These are phyloP conservation scores for Plemyria rubiginata DNA, from an alignment of 2,888 invertebrate genomes.

Conservation along the genomic window DNA sequence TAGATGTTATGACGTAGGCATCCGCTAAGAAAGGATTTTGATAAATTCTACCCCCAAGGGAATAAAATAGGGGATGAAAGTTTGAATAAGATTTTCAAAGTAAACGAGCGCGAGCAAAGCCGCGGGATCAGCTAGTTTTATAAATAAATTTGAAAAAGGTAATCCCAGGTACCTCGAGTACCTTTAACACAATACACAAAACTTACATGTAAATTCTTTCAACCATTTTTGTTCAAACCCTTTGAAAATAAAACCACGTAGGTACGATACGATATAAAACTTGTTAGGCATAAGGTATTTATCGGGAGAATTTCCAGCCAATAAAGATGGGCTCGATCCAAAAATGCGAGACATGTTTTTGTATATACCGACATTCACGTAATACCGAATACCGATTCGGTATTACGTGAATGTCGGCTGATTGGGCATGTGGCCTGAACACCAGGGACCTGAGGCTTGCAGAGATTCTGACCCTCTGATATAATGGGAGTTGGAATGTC, in stretches of 20 bases:
- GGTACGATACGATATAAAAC: constrained; percentile 38
- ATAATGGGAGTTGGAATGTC: background rate
- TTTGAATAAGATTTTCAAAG: too few relatives aligned
- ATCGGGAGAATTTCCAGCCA: constrained; percentile 47
- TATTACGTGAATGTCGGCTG: constrained; percentile 5
- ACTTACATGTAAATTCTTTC: background rate
- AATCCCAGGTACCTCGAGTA: too few relatives aligned
- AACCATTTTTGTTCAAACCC: background rate
- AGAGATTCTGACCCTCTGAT: background rate
- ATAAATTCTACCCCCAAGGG: too few relatives aligned
- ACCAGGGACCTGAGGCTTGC: background rate
- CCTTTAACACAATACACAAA: background rate
- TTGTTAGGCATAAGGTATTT: constrained; percentile 40
- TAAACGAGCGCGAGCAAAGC: too few relatives aligned
- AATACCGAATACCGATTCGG: too few relatives aligned
- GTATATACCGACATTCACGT: too few relatives aligned
- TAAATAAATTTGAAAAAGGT: background rate
- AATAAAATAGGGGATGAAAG: too few relatives aligned
- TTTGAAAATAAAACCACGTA: background rate
- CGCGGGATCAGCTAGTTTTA: too few relatives aligned
- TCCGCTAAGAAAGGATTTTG: too few relatives aligned
- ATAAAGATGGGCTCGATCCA: constrained; percentile 36
- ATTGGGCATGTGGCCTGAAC: background rate
- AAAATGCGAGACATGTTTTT: constrained; percentile 43
- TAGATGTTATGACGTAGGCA: too few relatives aligned